phyloP scores from a whole-genome alignment of 2,797 vertebrate species.

The Anguilla pacifica region DNA sequence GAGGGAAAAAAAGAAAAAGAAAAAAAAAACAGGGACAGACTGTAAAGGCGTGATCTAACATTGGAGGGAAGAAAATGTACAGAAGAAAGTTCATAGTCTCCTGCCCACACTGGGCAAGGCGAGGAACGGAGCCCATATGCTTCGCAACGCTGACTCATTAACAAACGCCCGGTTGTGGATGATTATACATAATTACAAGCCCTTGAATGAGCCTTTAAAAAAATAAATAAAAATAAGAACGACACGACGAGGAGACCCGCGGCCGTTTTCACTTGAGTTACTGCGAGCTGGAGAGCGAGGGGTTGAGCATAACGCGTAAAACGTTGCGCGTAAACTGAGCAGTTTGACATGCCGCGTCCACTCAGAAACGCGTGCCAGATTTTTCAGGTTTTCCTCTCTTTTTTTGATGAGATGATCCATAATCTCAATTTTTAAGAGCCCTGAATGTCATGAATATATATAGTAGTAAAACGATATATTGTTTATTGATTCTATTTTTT shows the following conservation, averaged over 20 bases:
- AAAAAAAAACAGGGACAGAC: conserved; percentile 55
- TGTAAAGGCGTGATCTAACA: conserved; percentile 53
- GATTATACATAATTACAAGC: conserved; percentile 77
- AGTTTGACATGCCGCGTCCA: too few relatives aligned
- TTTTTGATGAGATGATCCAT: too few relatives aligned
- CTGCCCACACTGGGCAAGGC: conserved; percentile 52
- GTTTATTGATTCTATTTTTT: conserved; percentile 85
- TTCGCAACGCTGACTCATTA: conserved; percentile 60
- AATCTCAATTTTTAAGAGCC: too few relatives aligned
- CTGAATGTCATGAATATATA: too few relatives aligned
- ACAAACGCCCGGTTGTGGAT: conserved; percentile 63
- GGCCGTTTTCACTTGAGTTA: conserved; percentile 68
- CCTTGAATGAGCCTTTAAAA: conserved; percentile 66
- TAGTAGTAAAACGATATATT: conserved; percentile 74
- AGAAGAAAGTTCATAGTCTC: conserved; percentile 56
- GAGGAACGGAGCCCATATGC: conserved; percentile 54
- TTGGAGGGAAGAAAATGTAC: conserved; percentile 46
- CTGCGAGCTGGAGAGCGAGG: conserved; percentile 52
- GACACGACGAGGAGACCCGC: conserved; percentile 49
- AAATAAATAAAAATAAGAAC: conserved; percentile 40
- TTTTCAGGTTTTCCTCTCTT: too few relatives aligned
- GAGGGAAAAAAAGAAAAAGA: conserved; percentile 44
- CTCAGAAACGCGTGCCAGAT: too few relatives aligned
- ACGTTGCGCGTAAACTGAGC: conserved; percentile 58
- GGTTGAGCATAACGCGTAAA: not conserved